These are phyloP conservation scores for Novumbra hubbsi DNA, from an alignment of 2,797 vertebrate species.

Conservation along the genomic window DNA sequence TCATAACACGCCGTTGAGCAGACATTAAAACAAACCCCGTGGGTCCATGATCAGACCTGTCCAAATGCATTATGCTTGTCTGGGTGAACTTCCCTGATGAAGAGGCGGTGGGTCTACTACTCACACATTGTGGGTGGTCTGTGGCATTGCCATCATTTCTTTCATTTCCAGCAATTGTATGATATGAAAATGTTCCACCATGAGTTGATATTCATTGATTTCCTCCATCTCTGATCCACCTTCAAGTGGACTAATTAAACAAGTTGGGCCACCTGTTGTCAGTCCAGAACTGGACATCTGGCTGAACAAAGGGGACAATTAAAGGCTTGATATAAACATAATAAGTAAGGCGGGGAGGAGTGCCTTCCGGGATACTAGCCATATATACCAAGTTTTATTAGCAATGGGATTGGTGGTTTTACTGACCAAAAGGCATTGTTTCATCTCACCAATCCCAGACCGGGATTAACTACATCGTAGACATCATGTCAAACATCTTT, in stretches of 20 bases:
- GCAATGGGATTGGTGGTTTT: conserved; percentile 53
- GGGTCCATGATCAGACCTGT: neutral
- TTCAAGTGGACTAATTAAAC: conserved; percentile 72
- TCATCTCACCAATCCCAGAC: conserved; percentile 53
- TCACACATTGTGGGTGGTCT: neutral
- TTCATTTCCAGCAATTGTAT: neutral
- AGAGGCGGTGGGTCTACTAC: neutral
- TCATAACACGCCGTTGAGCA: conserved; percentile 1
- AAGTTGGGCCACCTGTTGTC: conserved; percentile 75
- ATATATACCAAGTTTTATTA: conserved; percentile 55
- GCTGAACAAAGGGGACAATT: conserved; percentile 76
- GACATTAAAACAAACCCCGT: neutral
- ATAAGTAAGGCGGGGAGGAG: conserved; percentile 44
- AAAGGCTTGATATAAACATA: conserved; percentile 64
- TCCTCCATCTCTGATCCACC: conserved; percentile 60
- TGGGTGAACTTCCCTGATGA: neutral
- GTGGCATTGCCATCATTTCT: neutral
- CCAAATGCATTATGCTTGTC: neutral
- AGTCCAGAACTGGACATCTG: conserved; percentile 72
- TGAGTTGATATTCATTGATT: conserved; percentile 47
- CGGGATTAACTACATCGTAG: conserved; percentile 58
- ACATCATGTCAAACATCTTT: conserved; percentile 9
- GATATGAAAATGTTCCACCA: conserved; percentile 30
- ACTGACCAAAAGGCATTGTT: conserved; percentile 55
- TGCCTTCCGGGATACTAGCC: conserved; percentile 48